Percentiles rank a stretch among this genome's conserved stretches.
These are phyloP conservation scores for Neoarius graeffei DNA, from an alignment of 2,113 vertebrate species.

Conservation along the genomic window DNA sequence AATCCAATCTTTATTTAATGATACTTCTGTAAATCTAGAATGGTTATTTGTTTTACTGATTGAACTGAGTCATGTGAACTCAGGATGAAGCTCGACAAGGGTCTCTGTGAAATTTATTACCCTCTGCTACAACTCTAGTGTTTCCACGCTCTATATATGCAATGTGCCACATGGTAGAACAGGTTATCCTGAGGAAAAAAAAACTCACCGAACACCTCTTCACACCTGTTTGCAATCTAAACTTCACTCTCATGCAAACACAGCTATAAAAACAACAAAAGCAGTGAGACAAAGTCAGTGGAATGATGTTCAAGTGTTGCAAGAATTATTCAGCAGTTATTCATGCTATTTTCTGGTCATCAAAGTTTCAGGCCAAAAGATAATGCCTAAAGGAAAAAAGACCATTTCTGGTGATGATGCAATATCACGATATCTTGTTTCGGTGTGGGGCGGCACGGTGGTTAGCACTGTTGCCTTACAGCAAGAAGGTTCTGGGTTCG, in stretches of 20 bases:
- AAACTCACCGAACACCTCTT: background rate
- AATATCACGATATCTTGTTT: background rate
- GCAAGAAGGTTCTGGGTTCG: too few species aligned
- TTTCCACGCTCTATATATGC: background rate
- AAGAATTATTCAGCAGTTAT: too few species aligned
- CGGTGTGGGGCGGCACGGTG: too few species aligned
- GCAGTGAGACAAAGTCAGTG: background rate
- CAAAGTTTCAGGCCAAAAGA: background rate
- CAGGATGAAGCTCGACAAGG: background rate
- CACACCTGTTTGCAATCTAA: slow-evolving; percentile 20
- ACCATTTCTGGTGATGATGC: background rate
- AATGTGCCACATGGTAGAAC: background rate
- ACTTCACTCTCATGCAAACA: slow-evolving; percentile 32
- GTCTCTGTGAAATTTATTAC: background rate
- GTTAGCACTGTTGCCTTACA: too few species aligned
- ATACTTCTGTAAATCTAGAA: background rate
- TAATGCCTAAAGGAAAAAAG: background rate
- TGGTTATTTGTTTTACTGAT: background rate
- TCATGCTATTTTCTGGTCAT: background rate
- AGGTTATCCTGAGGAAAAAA: background rate
- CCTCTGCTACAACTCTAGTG: background rate
- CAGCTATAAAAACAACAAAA: slow-evolving; percentile 13
- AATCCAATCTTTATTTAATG: background rate
- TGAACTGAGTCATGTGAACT: background rate
- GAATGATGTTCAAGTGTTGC: background rate